A percentile compares a stretch with the other conserved stretches of the same genome.
These are phyloP conservation scores for Diadromus collaris DNA, from an alignment of 2,888 invertebrate genomes.

Conservation along the genomic window DNA sequence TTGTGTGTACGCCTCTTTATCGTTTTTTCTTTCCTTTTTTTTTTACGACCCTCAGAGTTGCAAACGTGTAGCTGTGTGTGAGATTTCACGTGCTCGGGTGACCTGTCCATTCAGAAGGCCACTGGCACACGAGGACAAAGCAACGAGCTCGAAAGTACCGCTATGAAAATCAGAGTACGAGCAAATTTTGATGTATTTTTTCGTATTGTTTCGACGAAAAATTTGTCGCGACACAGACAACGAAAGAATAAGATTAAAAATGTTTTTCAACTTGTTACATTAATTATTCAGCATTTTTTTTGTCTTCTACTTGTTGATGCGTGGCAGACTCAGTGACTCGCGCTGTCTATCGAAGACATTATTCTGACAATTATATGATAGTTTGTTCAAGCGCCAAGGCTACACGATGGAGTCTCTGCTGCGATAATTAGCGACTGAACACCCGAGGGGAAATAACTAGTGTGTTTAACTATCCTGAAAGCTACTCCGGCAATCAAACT, in stretches of 20 bases:
- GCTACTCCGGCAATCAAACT: slow-evolving; percentile 47
- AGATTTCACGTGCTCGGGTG: slow-evolving; percentile 7
- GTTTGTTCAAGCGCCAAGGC: slow-evolving; percentile 37
- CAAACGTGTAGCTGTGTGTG: background rate
- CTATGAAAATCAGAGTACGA: background rate
- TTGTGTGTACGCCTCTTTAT: background rate
- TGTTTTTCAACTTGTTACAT: background rate
- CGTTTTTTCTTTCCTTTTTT: slow-evolving; percentile 18
- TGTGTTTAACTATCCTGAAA: slow-evolving; percentile 35
- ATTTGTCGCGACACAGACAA: background rate
- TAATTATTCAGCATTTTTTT: background rate
- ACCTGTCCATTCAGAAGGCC: slow-evolving; percentile 14
- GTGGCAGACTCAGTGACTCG: background rate
- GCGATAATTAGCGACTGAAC: slow-evolving; percentile 46
- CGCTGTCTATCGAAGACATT: background rate
- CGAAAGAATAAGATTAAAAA: background rate
- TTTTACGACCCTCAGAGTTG: background rate
- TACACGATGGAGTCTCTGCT: slow-evolving; percentile 41
- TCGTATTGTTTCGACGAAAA: background rate
- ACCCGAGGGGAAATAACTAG: slow-evolving; percentile 39
- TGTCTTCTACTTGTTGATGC: no score
- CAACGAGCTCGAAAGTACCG: background rate
- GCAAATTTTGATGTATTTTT: background rate
- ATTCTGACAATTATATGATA: slow-evolving; percentile 12
- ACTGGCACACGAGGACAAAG: background rate